Conservation (phyloP, 92 coral and sea anemone species). For the Muricea muricata region DNA sequence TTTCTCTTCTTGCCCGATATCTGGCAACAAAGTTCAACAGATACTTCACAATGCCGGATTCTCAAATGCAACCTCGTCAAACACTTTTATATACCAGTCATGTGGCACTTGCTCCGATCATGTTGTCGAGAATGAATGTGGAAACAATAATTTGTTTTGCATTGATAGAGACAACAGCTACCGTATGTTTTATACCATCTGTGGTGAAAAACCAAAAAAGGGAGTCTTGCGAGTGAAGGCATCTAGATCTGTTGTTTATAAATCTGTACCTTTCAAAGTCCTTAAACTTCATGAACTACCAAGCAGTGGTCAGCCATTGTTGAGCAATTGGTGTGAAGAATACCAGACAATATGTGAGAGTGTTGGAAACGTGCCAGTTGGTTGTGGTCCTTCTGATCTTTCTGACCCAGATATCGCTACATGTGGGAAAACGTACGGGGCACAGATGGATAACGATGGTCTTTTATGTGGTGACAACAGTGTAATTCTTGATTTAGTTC, state of each 20-base stretch:
- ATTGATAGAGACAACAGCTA: background rate
- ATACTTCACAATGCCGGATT: constrained; percentile 6
- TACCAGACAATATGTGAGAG: constrained; percentile 57
- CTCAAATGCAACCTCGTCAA: background rate
- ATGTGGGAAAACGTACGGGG: constrained; percentile 50
- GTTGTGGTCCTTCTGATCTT: constrained; percentile 49
- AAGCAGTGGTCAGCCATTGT: background rate
- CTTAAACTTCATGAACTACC: background rate
- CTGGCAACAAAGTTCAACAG: background rate
- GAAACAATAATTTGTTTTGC: background rate
- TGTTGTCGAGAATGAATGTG: background rate
- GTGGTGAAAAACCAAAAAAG: background rate
- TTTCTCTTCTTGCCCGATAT: background rate
- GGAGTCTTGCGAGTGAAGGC: background rate
- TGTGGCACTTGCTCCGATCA: background rate
- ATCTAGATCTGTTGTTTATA: background rate
- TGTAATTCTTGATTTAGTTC: constrained; percentile 38
- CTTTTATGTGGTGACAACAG: constrained; percentile 50
- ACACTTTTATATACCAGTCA: background rate
- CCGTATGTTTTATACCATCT: constrained; percentile 15
- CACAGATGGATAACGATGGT: constrained; percentile 62
- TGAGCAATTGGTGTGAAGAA: constrained; percentile 58
- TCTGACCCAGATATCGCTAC: constrained; percentile 35
- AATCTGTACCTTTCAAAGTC: background rate
- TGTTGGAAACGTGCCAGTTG: constrained; percentile 57